Evolutionary conservation across 2,888 invertebrate genomes (phyloP), one percentile per base, ranked within the genome.

Genomic region (Philonicus albiceps): DNA sequence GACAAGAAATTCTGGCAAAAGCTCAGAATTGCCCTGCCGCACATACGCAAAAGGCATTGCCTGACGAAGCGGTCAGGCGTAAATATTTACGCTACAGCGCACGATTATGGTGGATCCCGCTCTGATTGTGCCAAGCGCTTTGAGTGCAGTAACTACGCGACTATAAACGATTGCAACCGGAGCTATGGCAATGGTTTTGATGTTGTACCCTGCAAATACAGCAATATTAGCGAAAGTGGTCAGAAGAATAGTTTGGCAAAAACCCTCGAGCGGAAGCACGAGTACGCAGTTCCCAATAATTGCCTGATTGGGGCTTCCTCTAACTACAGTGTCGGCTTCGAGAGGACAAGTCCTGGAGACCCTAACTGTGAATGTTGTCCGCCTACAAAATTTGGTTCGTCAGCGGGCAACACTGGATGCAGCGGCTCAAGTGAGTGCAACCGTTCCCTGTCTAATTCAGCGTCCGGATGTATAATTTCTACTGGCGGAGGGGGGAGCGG

Each of bases 1-100:
- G 98, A 99, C 93, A 96, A 97, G 91, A 95, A 97, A 91, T 99
- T 99, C 93, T 99, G 99, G 99, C 97, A 98, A 91, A 98, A 98
- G 93, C 93, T 99, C 88, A 95, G 96, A 91, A 97, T 97, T 91
- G 96, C 97, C 86, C 95, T 98, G 95, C 98, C 98, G 87, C 96
- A 90, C 85, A 86, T 86, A 53, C 64, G 89, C 86, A 91, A 91
- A 86, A 91, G 91, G 40, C 90, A 91, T 87, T 91, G 91, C 73
- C 72, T 88, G 19, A 86, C 88, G 11, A 88, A 89, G 83, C 88
- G 88, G 73, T 95, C 95, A 88, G 94, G 95, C 89, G 94, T 95
- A 90, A 95, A 95, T 92, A 95, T 95, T 92, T 95, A 95, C 93
- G 95, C 95, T 88, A 94, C 95, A 88, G 94, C 93, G 19, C 91